Conservation (phyloP, 2,888 invertebrate species). For the Synergus japonicus region DNA sequence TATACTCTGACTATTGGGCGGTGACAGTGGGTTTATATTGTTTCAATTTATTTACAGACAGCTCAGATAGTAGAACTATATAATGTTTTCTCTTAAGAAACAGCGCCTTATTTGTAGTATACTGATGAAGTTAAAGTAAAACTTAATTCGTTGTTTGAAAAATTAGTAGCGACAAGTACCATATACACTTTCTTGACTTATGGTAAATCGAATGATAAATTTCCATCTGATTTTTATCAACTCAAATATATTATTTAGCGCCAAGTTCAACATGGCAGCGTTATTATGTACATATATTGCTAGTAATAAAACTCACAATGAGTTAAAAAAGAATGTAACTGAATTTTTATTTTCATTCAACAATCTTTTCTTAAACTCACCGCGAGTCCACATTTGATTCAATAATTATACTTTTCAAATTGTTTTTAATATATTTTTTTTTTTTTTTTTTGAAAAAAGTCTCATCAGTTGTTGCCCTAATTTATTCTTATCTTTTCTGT, state of each 20-base stretch:
- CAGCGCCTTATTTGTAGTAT: neutral
- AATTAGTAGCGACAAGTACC: neutral
- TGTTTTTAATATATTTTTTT: neutral
- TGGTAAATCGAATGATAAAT: too few relatives aligned
- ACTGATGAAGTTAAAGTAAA: neutral
- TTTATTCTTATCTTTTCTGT: too few relatives aligned
- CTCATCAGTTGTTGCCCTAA: neutral
- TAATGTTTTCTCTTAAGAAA: neutral
- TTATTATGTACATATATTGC: neutral
- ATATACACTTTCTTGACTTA: too few relatives aligned
- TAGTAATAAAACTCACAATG: too few relatives aligned
- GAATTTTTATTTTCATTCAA: too few relatives aligned
- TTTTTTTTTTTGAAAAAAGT: neutral
- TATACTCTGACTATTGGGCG: too few relatives aligned
- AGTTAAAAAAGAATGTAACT: too few relatives aligned
- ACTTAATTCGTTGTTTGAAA: neutral
- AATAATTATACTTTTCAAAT: neutral
- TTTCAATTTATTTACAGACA: neutral
- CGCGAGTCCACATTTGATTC: neutral
- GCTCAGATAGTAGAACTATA: neutral
- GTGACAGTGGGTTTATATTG: neutral
- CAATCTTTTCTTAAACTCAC: neutral
- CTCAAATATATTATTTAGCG: neutral
- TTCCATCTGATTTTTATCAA: neutral
- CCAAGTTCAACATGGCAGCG: neutral